Evolutionary conservation across 2,888 invertebrate genomes (phyloP), one percentile per base, ranked within the genome.

Genomic region (Xanthostigma xanthostigma): DNA sequence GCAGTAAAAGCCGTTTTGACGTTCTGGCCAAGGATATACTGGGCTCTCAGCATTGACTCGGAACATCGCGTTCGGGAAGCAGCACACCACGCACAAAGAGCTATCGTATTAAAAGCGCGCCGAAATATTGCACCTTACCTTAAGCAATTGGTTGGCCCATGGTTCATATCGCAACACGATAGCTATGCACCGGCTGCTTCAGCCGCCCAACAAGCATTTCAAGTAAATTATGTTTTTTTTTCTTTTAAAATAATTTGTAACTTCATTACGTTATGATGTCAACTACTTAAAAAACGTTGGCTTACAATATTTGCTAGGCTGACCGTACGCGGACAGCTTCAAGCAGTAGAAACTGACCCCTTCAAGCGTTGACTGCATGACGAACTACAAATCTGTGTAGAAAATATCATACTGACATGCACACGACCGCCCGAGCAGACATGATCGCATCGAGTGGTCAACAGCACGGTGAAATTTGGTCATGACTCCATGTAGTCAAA

Each of bases 131-230:
- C 91, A 1, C 86, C 87, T 2, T 79, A 79, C 62, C 71, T 95
- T 46, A 83, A 83, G 59, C 78, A 77, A 60, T 62, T 94, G 51
- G 78, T 81, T 61, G 89, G 90, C 2, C 74, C 81, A 4, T 94
- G 94, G 94, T 78, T 93, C 59, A 76, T 82, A 41, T 83, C 88
- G 46, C 85, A 83, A 62, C 82, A 83, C 69, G 94, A 95, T 64
- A 81, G 81, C 10, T 87, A 90, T 67, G 81, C 86, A 38, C 90
- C 91, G 9, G 90, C 89, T 13, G 82, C 88, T 8, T 75, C 77
- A 54, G 76, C 80, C 50, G 89, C 90, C 1, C 67, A 65, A 36
- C 67, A 70, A 54, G 76, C 84, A 5, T 86, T 90, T 55, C 70
- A 72, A 56, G 78, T 75, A 61, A 59, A 54, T 53, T 44, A 40